Evolutionary conservation across 2,113 vertebrate genomes (phyloP), one percentile per base, ranked within the genome.

Genomic region (Oriolus oriolus): DNA sequence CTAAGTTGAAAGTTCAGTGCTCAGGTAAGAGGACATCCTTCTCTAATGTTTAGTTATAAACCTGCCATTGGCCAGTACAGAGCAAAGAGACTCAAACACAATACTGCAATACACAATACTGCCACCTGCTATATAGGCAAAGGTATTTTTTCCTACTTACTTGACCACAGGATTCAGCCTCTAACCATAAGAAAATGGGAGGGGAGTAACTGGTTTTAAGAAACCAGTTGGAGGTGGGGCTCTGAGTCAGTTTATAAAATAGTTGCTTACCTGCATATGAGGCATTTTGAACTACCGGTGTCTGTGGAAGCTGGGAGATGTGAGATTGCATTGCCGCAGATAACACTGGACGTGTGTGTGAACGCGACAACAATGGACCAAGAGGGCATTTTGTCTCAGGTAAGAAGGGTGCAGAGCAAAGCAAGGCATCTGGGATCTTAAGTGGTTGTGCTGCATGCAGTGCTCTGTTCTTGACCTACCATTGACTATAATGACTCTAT

Each of bases 241-340:
- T 96, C 87, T 97, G 96, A 97, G 87, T 97, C 97, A 96, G 84
- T 96, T 97, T 88, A 96, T 97, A 87, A 96, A 92, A 71, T 7
- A 92, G 87, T 35, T 89, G 75, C 88, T 96, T 86, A 77, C 80
- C 79, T 80, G 87, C 82, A 60, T 69, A 39, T 49, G 82, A 60
- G 84, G 28, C 86, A 33, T 11, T 84, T 97, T 89, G 57, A 94
- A 45, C 37, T 68, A 10, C 13, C 42, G 53, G 87, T 45, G 56
- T 37, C 87, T 64, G 70, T 87, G 50, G 81, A 53, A 86, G 75
- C 64, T 68, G 39, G 57, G 52, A 91, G 89, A 86, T 96, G 71
- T 90, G 91, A 95, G 68, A 49, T 81, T 87, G 45, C 33, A 26
- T 26, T 56, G 59, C 70, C 9, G 26, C 47, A 84, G 78, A 27